A percentile compares a stretch with the other conserved stretches of the same genome.
Evolutionary conservation across 2,888 invertebrate species (phyloP).

Genomic region (Sarcophaga rosellei): DNA sequence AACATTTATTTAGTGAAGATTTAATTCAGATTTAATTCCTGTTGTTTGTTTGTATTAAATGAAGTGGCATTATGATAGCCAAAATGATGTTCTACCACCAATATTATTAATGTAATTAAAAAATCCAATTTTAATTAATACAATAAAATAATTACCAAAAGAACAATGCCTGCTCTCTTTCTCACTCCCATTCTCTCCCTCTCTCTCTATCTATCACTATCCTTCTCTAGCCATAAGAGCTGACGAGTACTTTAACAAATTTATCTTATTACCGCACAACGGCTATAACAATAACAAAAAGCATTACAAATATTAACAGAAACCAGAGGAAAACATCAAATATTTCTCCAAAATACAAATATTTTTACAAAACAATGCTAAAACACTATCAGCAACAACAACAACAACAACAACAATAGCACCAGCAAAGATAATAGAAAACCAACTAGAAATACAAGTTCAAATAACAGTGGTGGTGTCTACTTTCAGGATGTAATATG

Average conservation of each 20-base stretch:
- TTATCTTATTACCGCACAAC: constrained; percentile 50
- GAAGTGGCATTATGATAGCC: background rate
- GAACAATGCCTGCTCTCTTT: background rate
- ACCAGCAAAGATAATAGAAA: constrained; percentile 3
- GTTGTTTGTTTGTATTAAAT: background rate
- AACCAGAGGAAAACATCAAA: constrained; percentile 2
- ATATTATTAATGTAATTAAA: constrained; percentile 39
- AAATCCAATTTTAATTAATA: constrained; percentile 62
- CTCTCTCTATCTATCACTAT: background rate
- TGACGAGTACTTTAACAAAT: constrained; percentile 67
- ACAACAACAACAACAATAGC: constrained; percentile 19
- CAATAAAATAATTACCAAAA: constrained; percentile 26
- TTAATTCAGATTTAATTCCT: background rate
- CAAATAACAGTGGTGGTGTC: constrained; percentile 5
- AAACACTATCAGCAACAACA: background rate
- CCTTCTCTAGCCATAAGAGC: constrained; percentile 13
- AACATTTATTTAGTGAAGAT: too few species aligned
- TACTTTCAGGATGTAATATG: constrained; percentile 21
- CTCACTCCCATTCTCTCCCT: too few species aligned
- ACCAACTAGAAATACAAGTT: constrained; percentile 11
- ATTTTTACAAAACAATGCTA: background rate
- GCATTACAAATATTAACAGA: constrained; percentile 18
- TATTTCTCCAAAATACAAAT: constrained; percentile 21
- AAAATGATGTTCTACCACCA: background rate
- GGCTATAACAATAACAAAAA: too few species aligned